Base-by-base conservation (phyloP, 2,113 vertebrate species). In the Aphelocoma coerulescens region DNA sequence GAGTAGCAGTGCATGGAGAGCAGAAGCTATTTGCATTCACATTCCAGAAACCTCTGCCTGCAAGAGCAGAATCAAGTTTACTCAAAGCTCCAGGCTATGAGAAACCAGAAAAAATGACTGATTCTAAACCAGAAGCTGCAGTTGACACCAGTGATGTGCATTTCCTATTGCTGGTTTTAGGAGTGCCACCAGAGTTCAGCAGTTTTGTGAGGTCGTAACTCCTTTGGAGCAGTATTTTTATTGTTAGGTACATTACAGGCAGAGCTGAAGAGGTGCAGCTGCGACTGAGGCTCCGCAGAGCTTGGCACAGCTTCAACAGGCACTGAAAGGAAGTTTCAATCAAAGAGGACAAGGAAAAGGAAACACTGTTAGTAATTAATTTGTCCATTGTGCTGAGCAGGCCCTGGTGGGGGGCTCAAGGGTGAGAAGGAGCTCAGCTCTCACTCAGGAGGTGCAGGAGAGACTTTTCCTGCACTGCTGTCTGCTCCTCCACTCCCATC, bases 231-330 rank as follows among this genome's bases (percentile, higher is more conserved):
- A 73, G 5, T 58, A 58, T 51, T 83, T 80, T 52, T 89, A 20
- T 76, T 65, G 65, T 77, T 69, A 51, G 27, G 75, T 26, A 30
- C 58, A 54, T 66, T 44, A 35, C 18, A 63, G 65, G 35, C 68
- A 75, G 52, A 57, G 46, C 49, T 52, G 28, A n/a, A 66, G 57
- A 20, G 43, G 30, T 69, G 68, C 52, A 52, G 74, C 82, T 73
- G 68, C 3, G 7, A 15, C 17, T 2, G 11, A 20, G 37, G n/a
- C 54, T 52, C 22, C 0, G 0, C 3, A 23, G 46, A 48, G 73
- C 37, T 58, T 48, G 37, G 84, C 88, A 79, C 58, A 43, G 74
- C 58, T 75, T 37, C 37, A 86, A 33, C 4, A 20, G 55, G 21
- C 33, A 33, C 51, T 26, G 21, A 63, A 51, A 78, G 43, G 84